A percentile compares a stretch with the other conserved stretches of the same genome.
Evolutionary conservation across 1,140 invertebrate genomes (phyloP).

Genomic region (Drosophila sp.): DNA sequence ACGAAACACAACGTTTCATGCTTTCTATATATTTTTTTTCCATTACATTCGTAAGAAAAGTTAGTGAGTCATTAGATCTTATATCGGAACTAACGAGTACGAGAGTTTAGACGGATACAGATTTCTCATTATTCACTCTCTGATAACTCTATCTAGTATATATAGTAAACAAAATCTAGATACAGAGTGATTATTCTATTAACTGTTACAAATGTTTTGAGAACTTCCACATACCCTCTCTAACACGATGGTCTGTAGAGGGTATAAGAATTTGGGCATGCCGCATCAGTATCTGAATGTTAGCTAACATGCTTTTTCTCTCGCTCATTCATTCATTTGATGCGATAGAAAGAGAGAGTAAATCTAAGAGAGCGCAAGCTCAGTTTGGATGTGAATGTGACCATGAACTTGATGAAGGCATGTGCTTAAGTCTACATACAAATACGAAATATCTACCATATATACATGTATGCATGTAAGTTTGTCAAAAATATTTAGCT

Average conservation of each 20-base stretch:
- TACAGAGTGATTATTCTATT: too few relatives aligned
- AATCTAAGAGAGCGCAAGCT: conserved; percentile 47
- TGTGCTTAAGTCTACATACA: conserved; percentile 31
- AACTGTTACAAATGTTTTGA: too few relatives aligned
- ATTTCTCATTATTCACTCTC: too few relatives aligned
- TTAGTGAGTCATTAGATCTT: too few relatives aligned
- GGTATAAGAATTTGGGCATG: conserved; percentile 34
- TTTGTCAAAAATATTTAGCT: conserved; percentile 43
- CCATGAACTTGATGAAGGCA: conserved; percentile 68
- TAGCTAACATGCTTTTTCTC: conserved; percentile 24
- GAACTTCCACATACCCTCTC: too few relatives aligned
- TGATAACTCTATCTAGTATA: too few relatives aligned
- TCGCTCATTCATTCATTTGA: not conserved
- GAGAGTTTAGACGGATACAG: too few relatives aligned
- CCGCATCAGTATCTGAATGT: conserved; percentile 29
- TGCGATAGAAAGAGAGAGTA: conserved; percentile 11
- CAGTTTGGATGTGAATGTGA: conserved; percentile 42
- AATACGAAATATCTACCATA: conserved; percentile 10
- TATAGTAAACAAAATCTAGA: too few relatives aligned
- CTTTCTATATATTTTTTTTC: too few relatives aligned
- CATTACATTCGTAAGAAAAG: too few relatives aligned
- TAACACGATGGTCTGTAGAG: not conserved
- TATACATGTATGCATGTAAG: conserved; percentile 23
- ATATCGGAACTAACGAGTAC: too few relatives aligned
- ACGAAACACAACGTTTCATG: too few relatives aligned